These are phyloP conservation scores for Tetragnatha montana DNA, from an alignment of 2,888 invertebrate species.

Conservation along the genomic window DNA sequence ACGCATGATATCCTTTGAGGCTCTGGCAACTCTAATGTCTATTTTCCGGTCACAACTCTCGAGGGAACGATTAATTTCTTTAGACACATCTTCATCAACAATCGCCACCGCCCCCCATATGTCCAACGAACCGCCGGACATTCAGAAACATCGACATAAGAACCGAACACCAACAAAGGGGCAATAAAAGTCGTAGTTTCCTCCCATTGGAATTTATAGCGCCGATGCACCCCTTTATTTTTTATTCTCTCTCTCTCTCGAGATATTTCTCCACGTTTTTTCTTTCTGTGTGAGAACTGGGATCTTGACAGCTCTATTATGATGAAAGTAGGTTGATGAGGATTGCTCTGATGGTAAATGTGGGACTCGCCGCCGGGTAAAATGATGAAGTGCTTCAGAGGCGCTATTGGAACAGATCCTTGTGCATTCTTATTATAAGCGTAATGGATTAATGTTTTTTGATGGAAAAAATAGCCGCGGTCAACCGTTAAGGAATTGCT, in stretches of 20 bases:
- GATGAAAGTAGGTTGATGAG: conserved; percentile 5
- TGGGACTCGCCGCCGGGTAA: neutral
- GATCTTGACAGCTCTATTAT: conserved; percentile 24
- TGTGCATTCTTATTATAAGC: neutral
- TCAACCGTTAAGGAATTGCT: neutral
- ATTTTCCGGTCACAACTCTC: too few species aligned
- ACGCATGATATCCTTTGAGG: too few species aligned
- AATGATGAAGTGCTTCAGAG: conserved; percentile 7
- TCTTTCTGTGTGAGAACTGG: neutral
- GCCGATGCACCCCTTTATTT: neutral
- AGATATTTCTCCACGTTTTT: conserved; percentile 3
- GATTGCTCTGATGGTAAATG: neutral
- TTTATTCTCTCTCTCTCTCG: too few species aligned
- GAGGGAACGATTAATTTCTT: too few species aligned
- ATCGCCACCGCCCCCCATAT: neutral
- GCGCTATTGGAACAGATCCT: neutral
- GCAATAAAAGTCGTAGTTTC: neutral
- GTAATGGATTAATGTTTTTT: neutral
- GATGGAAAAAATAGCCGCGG: neutral
- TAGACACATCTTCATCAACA: too few species aligned
- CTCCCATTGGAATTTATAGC: neutral
- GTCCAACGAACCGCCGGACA: neutral
- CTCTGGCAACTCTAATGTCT: too few species aligned
- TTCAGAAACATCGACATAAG: neutral
- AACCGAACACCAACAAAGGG: neutral